A percentile compares a stretch with the other conserved stretches of the same genome.
These are phyloP conservation scores for Nineta flava DNA, from an alignment of 2,888 invertebrate species.

Conservation along the genomic window DNA sequence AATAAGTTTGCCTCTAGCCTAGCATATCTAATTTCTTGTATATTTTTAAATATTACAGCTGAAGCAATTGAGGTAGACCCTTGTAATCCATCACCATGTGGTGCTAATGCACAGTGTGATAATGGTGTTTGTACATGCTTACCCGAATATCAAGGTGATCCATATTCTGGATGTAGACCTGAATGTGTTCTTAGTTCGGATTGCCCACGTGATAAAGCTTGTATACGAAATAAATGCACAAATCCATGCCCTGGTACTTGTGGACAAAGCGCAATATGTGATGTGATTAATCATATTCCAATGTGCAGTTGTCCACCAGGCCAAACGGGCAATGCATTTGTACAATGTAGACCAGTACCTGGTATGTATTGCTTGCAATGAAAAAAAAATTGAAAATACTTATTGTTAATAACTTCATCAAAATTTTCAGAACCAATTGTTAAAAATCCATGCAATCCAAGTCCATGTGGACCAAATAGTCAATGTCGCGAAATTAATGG, in stretches of 20 bases:
- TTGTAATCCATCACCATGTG: conserved; percentile 45
- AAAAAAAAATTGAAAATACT: neutral
- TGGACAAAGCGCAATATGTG: conserved; percentile 46
- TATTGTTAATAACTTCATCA: neutral
- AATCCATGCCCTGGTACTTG: conserved; percentile 53
- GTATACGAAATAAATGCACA: conserved; percentile 41
- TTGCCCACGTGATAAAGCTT: conserved; percentile 44
- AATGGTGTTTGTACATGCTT: conserved; percentile 17
- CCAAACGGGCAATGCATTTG: conserved; percentile 51
- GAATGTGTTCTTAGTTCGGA: conserved; percentile 51
- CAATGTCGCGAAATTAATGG: conserved; percentile 21
- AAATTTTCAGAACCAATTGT: conserved; percentile 23
- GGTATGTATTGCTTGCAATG: too few species aligned
- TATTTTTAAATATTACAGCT: neutral
- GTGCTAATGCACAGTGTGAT: conserved; percentile 38
- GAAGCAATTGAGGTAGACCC: conserved; percentile 28
- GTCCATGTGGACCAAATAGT: conserved; percentile 22
- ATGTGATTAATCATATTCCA: conserved; percentile 36
- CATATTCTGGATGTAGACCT: conserved; percentile 36
- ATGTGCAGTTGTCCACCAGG: conserved; percentile 43
- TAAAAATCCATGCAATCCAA: conserved; percentile 17
- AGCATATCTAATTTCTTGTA: neutral
- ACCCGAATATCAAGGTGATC: conserved; percentile 26
- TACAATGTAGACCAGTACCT: conserved; percentile 36
- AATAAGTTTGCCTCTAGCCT: neutral